phyloP scores from a whole-genome alignment of 2,797 vertebrate species.

The Pipistrellus pygmaeus region DNA sequence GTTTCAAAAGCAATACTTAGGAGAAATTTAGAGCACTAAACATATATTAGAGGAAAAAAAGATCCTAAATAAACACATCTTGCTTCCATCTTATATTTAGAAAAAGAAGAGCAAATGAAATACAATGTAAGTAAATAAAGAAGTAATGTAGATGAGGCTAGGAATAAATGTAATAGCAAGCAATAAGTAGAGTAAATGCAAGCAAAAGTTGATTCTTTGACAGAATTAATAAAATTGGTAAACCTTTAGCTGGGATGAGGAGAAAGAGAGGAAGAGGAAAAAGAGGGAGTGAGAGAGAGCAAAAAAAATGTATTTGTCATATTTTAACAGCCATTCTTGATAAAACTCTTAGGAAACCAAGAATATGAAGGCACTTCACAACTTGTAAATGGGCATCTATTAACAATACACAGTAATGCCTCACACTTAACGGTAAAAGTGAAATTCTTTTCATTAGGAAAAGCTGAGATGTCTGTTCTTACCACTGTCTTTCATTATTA shows the following conservation, averaged over 20 bases:
- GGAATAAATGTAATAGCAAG: neutral
- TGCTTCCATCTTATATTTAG: neutral
- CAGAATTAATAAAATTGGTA: neutral
- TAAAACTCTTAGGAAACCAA: neutral
- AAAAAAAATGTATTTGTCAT: neutral
- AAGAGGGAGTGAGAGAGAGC: neutral
- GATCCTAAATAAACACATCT: neutral
- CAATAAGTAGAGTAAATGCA: neutral
- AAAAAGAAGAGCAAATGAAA: neutral
- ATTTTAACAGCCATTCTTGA: neutral
- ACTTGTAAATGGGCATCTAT: neutral
- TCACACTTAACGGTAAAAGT: neutral
- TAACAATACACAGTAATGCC: neutral
- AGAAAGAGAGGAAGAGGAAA: neutral
- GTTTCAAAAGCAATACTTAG: neutral
- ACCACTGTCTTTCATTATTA: neutral
- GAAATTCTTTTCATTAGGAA: neutral
- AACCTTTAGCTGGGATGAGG: neutral
- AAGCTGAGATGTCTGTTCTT: neutral
- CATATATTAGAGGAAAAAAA: neutral
- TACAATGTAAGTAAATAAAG: neutral
- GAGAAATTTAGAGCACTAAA: neutral
- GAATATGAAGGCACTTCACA: neutral
- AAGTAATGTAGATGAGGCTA: neutral
- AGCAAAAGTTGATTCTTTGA: neutral